These are phyloP conservation scores for Nansenia antarctica DNA, from an alignment of 2,113 vertebrate species.

Conservation along the genomic window DNA sequence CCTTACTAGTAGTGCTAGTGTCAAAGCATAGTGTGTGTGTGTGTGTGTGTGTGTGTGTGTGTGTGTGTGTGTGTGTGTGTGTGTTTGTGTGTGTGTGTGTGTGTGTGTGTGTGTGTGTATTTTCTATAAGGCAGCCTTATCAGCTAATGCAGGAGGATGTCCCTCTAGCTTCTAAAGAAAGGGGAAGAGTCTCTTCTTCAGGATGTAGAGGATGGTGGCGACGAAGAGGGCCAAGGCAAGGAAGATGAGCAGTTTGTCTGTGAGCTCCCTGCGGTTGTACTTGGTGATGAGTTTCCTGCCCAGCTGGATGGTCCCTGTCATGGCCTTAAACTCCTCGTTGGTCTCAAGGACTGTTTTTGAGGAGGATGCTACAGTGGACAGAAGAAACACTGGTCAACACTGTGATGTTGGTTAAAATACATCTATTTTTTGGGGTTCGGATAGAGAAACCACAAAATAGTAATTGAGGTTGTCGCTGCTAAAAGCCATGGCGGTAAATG, in stretches of 20 bases:
- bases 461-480: no score
- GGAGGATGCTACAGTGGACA: constrained; percentile 81
- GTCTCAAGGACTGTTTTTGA: constrained; percentile 92
- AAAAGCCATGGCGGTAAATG: no score
- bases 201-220: constrained; percentile 93
- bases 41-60: no score
- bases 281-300: constrained; percentile 97
- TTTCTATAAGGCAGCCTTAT: no score
- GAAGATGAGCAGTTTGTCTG: constrained; percentile 96
- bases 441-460: not conserved
- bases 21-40: no score
- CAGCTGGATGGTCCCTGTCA: constrained; percentile 95
- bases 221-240: constrained; percentile 92
- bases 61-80: no score
- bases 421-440: no score
- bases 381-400: not conserved
- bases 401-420: no score
- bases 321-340: constrained; percentile 94
- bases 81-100: no score
- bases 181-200: constrained; percentile 96
- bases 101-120: no score
- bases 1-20: no score
- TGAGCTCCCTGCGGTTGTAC: constrained; percentile 94
- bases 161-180: constrained; percentile 77
- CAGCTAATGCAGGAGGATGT: not conserved